Base-by-base conservation (phyloP, 2,888 invertebrate genomes). In the Lydus trimaculatus region DNA sequence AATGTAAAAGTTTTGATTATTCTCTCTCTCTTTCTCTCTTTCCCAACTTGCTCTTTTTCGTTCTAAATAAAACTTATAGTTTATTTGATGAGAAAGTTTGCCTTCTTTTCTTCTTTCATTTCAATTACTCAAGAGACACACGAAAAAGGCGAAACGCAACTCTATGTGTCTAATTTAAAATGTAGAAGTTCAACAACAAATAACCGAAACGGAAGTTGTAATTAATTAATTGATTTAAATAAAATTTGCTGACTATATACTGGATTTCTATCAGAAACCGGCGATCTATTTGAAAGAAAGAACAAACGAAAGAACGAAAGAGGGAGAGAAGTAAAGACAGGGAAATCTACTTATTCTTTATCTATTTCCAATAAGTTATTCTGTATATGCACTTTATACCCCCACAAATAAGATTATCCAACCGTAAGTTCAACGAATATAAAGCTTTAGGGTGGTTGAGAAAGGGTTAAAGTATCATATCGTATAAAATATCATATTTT, bases 361-460 rank as follows among this genome's bases (percentile, higher is more conserved):
- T 72, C 72, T 67, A 63, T 72, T 72, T 69, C 72, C 72, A 65
- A 72, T 72, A 69, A 48, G 71, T 65, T 65, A 48, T 60, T 71
- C 67, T 64, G 65, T 65, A 71, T 71, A 66, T 63, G 68, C 31
- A 43, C 63, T 33, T 23, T 20, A 65, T 25, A 23, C 33, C 59
- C 66, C 20, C 20, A 8, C 9, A 3, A 48, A 48, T 8, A 23
- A 48, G 61, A 58, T 66, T 36, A 66, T 62, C 56, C 58, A 25
- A 25, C 52, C n/a, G 58, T 58, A 60, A 64, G 43, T 48, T 48
- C 20, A 43, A 17, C 39, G 48, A 48, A 48, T n/a, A 20, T 20
- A 48, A 20, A 48, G n/a, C n/a, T n/a, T n/a, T n/a, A n/a, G n/a
- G 2, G 20, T 7, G 48, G 8, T 5, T 6, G 39, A n/a, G n/a